Percentiles rank a stretch among this genome's conserved stretches.
These are phyloP conservation scores for Polymixis lichenea DNA, from an alignment of 2,888 invertebrate species.

Conservation along the genomic window DNA sequence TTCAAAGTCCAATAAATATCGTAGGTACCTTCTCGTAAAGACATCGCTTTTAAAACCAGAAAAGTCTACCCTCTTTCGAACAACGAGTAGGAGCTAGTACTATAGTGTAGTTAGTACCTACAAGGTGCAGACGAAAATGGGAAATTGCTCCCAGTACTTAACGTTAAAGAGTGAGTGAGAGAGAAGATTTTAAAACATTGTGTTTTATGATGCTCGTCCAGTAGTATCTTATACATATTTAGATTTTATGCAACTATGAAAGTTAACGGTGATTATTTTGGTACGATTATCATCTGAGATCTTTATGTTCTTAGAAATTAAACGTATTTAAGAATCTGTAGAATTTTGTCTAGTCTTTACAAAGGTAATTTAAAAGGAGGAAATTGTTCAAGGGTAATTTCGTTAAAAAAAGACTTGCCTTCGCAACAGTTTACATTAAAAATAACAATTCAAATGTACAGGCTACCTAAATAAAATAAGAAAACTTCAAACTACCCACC, in stretches of 20 bases:
- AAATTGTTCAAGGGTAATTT: not conserved
- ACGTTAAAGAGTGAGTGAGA: slow-evolving; percentile 71
- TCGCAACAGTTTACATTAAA: slow-evolving; percentile 2
- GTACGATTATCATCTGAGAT: not conserved
- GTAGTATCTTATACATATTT: slow-evolving; percentile 65
- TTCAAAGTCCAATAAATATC: not conserved
- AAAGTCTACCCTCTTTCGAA: slow-evolving; percentile 2
- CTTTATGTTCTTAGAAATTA: not conserved
- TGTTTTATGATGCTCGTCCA: slow-evolving; percentile 72
- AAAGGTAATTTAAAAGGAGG: not conserved
- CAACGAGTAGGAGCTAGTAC: slow-evolving; percentile 69
- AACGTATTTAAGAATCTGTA: not conserved
- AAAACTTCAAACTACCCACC: slow-evolving; percentile 21
- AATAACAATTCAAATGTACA: not conserved
- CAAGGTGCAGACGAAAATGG: slow-evolving; percentile 80
- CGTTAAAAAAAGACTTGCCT: no score
- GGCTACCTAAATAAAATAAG: slow-evolving; percentile 1
- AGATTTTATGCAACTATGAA: slow-evolving; percentile 50
- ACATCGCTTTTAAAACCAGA: slow-evolving; percentile 8
- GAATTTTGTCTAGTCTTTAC: not conserved
- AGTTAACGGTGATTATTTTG: slow-evolving; percentile 6
- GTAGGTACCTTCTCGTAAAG: not conserved
- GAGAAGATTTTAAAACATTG: slow-evolving; percentile 81
- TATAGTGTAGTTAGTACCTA: slow-evolving; percentile 70
- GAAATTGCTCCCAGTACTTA: slow-evolving; percentile 81